Base-by-base conservation (phyloP, 2,888 invertebrate species). In the Amiota mariae region DNA sequence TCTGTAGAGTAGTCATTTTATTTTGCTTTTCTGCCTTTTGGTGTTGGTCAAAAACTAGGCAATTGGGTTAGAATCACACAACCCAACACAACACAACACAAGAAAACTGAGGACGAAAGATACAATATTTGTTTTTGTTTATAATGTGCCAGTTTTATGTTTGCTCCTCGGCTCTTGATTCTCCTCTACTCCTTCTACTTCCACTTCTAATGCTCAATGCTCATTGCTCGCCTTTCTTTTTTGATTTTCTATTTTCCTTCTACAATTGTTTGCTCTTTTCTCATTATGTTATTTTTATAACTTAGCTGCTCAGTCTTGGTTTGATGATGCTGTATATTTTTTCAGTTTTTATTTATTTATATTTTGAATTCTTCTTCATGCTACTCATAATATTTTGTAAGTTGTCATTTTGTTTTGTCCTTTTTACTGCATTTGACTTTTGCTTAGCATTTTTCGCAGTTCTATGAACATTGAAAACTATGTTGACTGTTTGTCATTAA, bases 401-500 rank as follows among this genome's bases (percentile, higher is more conserved):
- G 67, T 68, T 68, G 51, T 51, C 51, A 51, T 68, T 51, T 54
- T 54, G 2, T 20, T 54, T 48, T 36, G 11, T 66, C 0, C 15
- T 36, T n/a, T 63, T 63, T 20, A 20, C 11, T 18, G 11, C 18
- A n/a, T n/a, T n/a, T 59, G 59, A 9, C 12, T 59, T 15, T 15
- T 57, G 13, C 15, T 18, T 57, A 1, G 8, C 12, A 15, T 4
- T 20, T 8, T 59, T 54, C 9, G 54, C 18, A 18, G 15, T 9
- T 18, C 12, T 15, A 15, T 59, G 10, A 20, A 15, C 20, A 12
- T 15, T 63, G 36, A 20, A 63, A 63, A 63, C 63, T 63, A 63
- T 66, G 80, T 82, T 82, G 81, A 83, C 84, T 84, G 82, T 82
- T 84, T 84, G 81, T 82, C 84, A 84, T 84, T 84, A 84, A 84